A percentile compares a stretch with the other conserved stretches of the same genome.
phyloP scores from a whole-genome alignment of 2,797 vertebrate genomes.

The Myoxocephalus aenaeus region DNA sequence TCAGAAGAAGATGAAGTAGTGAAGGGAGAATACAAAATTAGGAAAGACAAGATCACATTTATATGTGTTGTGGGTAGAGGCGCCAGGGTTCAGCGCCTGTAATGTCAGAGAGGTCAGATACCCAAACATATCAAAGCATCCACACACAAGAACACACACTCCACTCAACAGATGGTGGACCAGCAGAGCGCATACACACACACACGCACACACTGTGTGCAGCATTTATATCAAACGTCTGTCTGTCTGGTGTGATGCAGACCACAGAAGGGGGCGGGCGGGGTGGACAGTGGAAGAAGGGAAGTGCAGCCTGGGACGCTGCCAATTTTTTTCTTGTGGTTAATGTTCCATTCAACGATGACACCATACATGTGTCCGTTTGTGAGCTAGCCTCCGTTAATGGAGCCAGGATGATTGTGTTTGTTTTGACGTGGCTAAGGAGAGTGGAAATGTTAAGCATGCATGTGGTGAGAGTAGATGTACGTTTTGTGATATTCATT shows the following conservation, averaged over 20 bases:
- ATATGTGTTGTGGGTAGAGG: slow-evolving; percentile 46
- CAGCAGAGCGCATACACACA: slow-evolving; percentile 13
- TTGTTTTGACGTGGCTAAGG: slow-evolving; percentile 54
- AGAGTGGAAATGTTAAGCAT: slow-evolving; percentile 34
- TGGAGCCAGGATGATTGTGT: slow-evolving; percentile 39
- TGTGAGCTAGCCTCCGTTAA: slow-evolving; percentile 19
- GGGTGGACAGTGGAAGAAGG: slow-evolving; percentile 40
- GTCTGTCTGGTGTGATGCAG: slow-evolving; percentile 51
- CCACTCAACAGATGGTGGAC: slow-evolving; percentile 7
- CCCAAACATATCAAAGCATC: slow-evolving; percentile 40
- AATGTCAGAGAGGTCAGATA: slow-evolving; percentile 58
- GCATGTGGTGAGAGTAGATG: slow-evolving; percentile 22
- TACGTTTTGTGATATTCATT: background rate
- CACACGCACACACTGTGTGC: slow-evolving; percentile 12
- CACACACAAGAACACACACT: slow-evolving; percentile 10
- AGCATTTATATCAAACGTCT: slow-evolving; percentile 57
- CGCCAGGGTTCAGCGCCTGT: slow-evolving; percentile 46
- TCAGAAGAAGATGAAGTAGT: slow-evolving; percentile 47
- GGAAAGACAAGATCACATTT: slow-evolving; percentile 45
- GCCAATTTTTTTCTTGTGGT: slow-evolving; percentile 56
- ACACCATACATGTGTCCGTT: slow-evolving; percentile 57
- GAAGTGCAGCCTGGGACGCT: slow-evolving; percentile 42
- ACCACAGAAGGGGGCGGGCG: slow-evolving; percentile 23
- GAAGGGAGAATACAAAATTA: slow-evolving; percentile 45
- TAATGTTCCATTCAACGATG: slow-evolving; percentile 63